These are phyloP conservation scores for Podarcis cretensis DNA, from an alignment of 2,113 vertebrate species.

Conservation along the genomic window DNA sequence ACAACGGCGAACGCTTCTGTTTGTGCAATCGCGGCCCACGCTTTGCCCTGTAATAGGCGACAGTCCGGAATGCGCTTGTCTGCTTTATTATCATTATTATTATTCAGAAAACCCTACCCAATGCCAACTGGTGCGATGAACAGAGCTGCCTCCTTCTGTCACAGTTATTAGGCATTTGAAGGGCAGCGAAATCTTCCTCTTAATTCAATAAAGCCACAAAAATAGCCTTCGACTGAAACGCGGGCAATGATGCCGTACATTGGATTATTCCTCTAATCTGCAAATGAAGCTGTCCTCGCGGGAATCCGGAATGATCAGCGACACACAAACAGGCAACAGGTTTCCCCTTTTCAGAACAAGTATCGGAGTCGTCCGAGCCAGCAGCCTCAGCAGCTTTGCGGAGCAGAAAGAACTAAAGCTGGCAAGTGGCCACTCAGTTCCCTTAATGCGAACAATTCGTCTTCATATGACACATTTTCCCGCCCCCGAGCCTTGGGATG, in stretches of 20 bases:
- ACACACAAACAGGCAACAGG: not conserved
- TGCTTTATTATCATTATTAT: not conserved
- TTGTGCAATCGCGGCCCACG: too few species aligned
- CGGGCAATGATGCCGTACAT: accelerated
- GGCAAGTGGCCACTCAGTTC: not conserved
- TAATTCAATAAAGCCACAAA: slow-evolving; percentile 29
- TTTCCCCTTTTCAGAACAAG: not conserved
- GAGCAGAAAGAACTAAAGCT: not conserved
- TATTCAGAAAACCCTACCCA: not conserved
- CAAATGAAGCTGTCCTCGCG: accelerated
- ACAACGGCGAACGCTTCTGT: not conserved
- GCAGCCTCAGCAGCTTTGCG: not conserved
- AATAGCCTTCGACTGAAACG: not conserved
- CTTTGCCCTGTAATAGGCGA: not conserved
- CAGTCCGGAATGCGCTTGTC: not conserved
- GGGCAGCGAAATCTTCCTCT: not conserved
- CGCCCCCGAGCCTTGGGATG: not conserved
- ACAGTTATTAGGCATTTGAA: accelerated
- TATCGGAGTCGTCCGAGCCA: not conserved
- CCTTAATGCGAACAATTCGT: not conserved
- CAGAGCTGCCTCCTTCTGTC: slow-evolving; percentile 11
- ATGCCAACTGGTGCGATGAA: not conserved
- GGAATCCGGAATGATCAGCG: not conserved
- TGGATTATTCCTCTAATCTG: not conserved
- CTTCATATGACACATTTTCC: not conserved